Evolutionary conservation across 2,888 invertebrate species (phyloP), one percentile per base, ranked within the genome.

Genomic region (Blastobasis lacticolella): DNA sequence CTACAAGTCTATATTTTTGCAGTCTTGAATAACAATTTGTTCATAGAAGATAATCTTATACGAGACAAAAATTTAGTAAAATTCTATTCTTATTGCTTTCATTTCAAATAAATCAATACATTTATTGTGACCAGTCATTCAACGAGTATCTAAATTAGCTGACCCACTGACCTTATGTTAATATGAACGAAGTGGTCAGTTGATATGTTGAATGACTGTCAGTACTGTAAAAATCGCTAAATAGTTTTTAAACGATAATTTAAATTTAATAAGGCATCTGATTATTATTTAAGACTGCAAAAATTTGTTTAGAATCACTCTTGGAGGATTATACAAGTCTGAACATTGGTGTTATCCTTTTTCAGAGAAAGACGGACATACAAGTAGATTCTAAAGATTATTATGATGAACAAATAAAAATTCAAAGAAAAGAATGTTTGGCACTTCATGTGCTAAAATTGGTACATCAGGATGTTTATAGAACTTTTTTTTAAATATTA

Each of bases 271-370:
- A 9, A 9, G 41, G 6, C 9, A 8, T 8, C 41, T 36, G 38
- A 47, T 38, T 40, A 37, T 4, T 7, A 67, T 71, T 70, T 71
- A 75, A 76, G 73, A 69, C 69, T 72, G 71, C 66, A 75, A 72
- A 71, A 73, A 64, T 56, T 57, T 64, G 62, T 75, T 80, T 72
- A 73, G 74, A 79, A 81, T 77, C 69, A 63, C 73, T 79, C 80
- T 81, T 79, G 74, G 60, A 79, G 78, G 78, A 77, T 75, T 73
- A 73, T 67, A 61, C 61, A 59, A 81, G 74, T 77, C 71, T 75
- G 81, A 75, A 66, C 67, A 63, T 86, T 86, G 85, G 87, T 86
- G 84, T 86, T 84, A 76, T 78, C 64, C 58, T 73, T 73, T 74
- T 66, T 63, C 58, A 69, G 73, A 67, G 68, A 70, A 67, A 81